A percentile compares a stretch with the other conserved stretches of the same genome.
Conservation (phyloP, 2,797 vertebrate species). For the Balearica regulorum region DNA sequence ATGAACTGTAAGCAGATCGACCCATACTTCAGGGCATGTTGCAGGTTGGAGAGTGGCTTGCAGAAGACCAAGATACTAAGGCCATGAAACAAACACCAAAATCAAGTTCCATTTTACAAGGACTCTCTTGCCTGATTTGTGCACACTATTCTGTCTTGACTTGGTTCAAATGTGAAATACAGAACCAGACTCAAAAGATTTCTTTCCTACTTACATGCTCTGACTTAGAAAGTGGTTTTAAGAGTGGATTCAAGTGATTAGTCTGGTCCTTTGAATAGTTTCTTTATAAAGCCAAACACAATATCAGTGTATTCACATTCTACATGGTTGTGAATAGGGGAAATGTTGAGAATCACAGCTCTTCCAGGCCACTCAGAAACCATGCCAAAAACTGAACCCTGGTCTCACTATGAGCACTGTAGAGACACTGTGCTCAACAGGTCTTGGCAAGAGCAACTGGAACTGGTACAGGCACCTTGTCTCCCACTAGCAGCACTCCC, state of each 20-base stretch:
- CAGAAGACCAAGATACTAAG: not conserved
- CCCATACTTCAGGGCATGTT: not conserved
- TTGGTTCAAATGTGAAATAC: not conserved
- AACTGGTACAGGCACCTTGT: too few species aligned
- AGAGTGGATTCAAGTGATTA: not conserved
- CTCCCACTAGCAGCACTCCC: accelerated
- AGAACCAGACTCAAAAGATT: not conserved
- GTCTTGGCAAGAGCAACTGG: not conserved
- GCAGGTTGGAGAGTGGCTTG: not conserved
- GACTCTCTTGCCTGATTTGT: not conserved
- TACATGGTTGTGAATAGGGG: not conserved
- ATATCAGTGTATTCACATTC: not conserved
- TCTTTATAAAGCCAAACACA: not conserved
- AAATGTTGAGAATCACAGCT: not conserved
- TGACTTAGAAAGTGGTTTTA: constrained; percentile 2
- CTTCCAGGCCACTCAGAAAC: not conserved
- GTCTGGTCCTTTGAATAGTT: constrained; percentile 45
- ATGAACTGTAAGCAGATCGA: not conserved
- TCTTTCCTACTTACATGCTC: not conserved
- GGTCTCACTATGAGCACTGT: not conserved
- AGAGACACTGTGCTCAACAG: not conserved
- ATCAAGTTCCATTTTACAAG: not conserved
- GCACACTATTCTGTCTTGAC: not conserved
- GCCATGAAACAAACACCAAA: not conserved
- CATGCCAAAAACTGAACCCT: not conserved